Conservation (phyloP, 2,113 vertebrate genomes). For the Pelecanus crispus region DNA sequence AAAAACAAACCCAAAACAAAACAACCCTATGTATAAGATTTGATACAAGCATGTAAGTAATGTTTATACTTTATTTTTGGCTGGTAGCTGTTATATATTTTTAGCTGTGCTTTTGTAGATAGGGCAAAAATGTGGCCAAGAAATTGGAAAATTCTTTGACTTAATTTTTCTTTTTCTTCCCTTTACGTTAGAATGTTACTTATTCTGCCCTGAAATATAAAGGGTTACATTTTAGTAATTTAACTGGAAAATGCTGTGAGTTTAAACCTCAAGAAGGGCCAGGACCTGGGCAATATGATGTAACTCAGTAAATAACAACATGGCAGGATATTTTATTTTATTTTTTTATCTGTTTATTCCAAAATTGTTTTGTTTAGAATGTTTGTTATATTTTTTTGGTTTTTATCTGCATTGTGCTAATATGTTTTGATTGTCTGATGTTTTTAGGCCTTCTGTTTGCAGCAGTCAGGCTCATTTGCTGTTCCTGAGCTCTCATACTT, state of each 20-base stretch:
- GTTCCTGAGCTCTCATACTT: neutral
- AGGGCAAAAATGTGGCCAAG: neutral
- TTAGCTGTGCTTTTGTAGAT: neutral
- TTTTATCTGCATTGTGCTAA: neutral
- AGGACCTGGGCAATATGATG: conserved; percentile 73
- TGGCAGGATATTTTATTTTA: neutral
- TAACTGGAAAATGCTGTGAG: conserved; percentile 57
- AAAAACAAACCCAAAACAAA: neutral
- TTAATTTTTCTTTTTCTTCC: neutral
- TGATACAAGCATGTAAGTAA: neutral
- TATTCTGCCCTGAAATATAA: conserved; percentile 73
- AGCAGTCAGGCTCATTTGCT: neutral
- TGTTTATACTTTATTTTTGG: neutral
- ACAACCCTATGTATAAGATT: neutral
- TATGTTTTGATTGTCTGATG: neutral
- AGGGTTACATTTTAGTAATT: conserved; percentile 73
- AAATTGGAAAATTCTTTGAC: neutral
- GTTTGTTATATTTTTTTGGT: fast-evolving
- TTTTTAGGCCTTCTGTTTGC: neutral
- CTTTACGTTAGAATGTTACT: conserved; percentile 24
- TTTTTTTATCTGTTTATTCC: neutral
- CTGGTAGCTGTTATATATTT: neutral
- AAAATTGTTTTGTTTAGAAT: neutral
- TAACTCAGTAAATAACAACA: conserved; percentile 44
- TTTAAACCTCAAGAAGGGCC: conserved; percentile 47